A percentile compares a stretch with the other conserved stretches of the same genome.
phyloP scores from a whole-genome alignment of 1,140 invertebrate species.

The Drosophila suzukii region DNA sequence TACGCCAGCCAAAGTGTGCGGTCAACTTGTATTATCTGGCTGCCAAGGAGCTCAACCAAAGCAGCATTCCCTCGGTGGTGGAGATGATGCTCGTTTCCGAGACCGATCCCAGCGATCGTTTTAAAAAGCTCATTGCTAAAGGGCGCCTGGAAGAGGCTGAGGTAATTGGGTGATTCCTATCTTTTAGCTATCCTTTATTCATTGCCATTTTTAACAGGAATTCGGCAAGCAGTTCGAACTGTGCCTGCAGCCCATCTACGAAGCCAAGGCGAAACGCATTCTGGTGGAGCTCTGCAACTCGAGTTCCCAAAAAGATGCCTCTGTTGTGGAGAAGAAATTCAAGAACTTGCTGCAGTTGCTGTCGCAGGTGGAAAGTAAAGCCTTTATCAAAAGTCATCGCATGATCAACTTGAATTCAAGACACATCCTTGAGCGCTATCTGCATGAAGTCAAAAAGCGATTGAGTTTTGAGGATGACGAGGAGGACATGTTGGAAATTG shows the following conservation, averaged over 20 bases:
- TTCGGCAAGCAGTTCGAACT: conserved; percentile 80
- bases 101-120: conserved; percentile 79
- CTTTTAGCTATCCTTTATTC: not conserved
- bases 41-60: conserved; percentile 33
- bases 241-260: conserved; percentile 78
- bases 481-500: conserved; percentile 69
- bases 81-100: conserved; percentile 81
- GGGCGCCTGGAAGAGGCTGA: conserved; percentile 83
- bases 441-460: conserved; percentile 65
- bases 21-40: conserved; percentile 81
- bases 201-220: conserved; percentile 26
- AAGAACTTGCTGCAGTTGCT: conserved; percentile 51
- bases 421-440: conserved; percentile 59
- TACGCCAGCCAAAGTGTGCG: conserved; percentile 75
- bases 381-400: conserved; percentile 73
- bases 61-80: conserved; percentile 54
- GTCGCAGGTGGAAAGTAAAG: conserved; percentile 63
- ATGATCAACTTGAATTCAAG: conserved; percentile 77
- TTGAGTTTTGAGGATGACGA: conserved; percentile 73
- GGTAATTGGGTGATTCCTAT: conserved; percentile 18
- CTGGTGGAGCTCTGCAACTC: conserved; percentile 65
- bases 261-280: conserved; percentile 77
- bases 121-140: conserved; percentile 78
- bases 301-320: conserved; percentile 4
- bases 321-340: conserved; percentile 47